Percentiles rank a stretch among this genome's conserved stretches.
Conservation (phyloP, 2,113 vertebrate genomes). For the Sebastes fasciatus region DNA sequence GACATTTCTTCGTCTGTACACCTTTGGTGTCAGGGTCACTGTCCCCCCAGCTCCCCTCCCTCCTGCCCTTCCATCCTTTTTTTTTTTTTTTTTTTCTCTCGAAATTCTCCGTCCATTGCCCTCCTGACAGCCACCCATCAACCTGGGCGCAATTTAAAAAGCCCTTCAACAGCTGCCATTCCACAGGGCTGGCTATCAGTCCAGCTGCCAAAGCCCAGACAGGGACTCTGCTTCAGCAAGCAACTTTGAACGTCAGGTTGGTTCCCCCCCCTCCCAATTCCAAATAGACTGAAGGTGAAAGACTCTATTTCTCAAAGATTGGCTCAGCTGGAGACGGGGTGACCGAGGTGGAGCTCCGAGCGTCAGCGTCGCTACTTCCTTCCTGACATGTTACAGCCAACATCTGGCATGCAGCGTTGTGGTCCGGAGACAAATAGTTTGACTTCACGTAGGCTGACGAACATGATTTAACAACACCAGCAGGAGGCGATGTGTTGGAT, state of each 20-base stretch:
- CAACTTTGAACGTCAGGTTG: slow-evolving; percentile 72
- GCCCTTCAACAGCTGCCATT: slow-evolving; percentile 83
- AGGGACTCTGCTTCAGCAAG: slow-evolving; percentile 68
- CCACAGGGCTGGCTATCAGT: slow-evolving; percentile 78
- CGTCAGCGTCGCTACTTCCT: slow-evolving; percentile 24
- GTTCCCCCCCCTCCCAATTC: slow-evolving; percentile 38
- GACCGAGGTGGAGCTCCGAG: slow-evolving; percentile 29
- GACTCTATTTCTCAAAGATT: slow-evolving; percentile 69
- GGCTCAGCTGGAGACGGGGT: slow-evolving; percentile 45
- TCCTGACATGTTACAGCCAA: slow-evolving; percentile 51
- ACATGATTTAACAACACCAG: slow-evolving; percentile 32
- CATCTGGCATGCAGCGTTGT: slow-evolving; percentile 32
- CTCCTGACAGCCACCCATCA: slow-evolving; percentile 81
- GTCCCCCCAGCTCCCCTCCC: slow-evolving; percentile 21
- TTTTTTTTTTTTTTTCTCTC: slow-evolving; percentile 16
- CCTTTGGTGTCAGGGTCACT: slow-evolving; percentile 58
- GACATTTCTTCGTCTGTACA: slow-evolving; percentile 30
- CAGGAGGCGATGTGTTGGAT: not conserved
- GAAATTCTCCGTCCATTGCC: slow-evolving; percentile 68
- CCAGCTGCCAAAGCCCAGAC: slow-evolving; percentile 79
- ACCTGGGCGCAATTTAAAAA: slow-evolving; percentile 81
- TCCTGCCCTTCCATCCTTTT: slow-evolving; percentile 11
- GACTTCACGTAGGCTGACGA: slow-evolving; percentile 27
- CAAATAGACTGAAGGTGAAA: slow-evolving; percentile 79
- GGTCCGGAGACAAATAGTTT: slow-evolving; percentile 10